Base-by-base conservation (phyloP, 2,888 invertebrate genomes). In the Diaperis boleti region DNA sequence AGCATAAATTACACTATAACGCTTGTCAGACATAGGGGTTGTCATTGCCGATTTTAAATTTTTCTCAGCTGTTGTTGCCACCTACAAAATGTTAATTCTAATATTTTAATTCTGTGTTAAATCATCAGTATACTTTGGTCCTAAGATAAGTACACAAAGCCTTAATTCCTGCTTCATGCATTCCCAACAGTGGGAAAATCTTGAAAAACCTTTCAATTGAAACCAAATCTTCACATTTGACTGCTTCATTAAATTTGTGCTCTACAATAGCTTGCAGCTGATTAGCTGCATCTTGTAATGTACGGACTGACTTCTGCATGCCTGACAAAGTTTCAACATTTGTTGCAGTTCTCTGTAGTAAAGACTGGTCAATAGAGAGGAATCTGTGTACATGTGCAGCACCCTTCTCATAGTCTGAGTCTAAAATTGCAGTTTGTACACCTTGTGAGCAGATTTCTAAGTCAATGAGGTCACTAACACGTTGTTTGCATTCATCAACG, bases 391-490 rank as follows among this genome's bases (percentile, higher is more conserved):
- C 92, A 78, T 98, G 98, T 0, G 90, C 95, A 7, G 98, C 98
- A 55, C 97, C 96, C 82, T 94, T 92, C 81, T 99, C 99, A 82
- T 94, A 98, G 80, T 99, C 96, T 81, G 98, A 96, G 71, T 94
- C 93, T 67, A 89, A 88, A 55, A 99, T 89, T 0, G 99, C 97
- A 47, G 92, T 89, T 68, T 96, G 92, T 0, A 99, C 98, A n/a
- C 98, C 98, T 79, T 97, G 95, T 45, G 96, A 96, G 79, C 98
- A 99, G 59, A 95, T 85, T 81, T 97, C 95, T 50, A 98, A 84
- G 79, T 98, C 98, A 62, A 98, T 89, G 31, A 98, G 86, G 79
- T 98, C 98, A 74, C 96, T 94, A 0, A 98, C 97, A 60, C 98
- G 85, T 71, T 92, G 91, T 79, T 98, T 95, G 76, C 96, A 97